Base-by-base conservation (phyloP, 2,113 vertebrate species). In the Chaetorhynchus papuensis region DNA sequence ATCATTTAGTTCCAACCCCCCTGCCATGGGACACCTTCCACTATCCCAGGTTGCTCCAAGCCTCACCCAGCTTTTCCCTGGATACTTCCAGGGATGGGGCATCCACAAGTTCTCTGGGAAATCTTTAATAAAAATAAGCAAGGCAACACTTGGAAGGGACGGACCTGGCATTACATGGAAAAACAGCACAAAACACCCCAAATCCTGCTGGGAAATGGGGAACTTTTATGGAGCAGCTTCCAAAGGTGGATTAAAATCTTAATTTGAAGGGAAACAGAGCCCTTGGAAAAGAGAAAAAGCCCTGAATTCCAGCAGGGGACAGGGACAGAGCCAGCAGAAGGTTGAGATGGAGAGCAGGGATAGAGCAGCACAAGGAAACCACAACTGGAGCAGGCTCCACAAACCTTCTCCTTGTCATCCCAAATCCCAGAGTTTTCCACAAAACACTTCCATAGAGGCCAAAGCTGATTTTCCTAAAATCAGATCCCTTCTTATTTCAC, bases 361-460 rank as follows among this genome's bases (percentile, higher is more conserved):
- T 2, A 16, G 57, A 80, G 47, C 42, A 45, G 18, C 33, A 6
- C 33, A 33, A 47, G 4, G 0, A 84, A 65, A 42, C 3, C 14
- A 41, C 19, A 33, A 3, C 23, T 3, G 6, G 9, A 78, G 14
- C 52, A 63, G 52, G 17, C 42, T 71, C 39, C 31, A 49, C 39
- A 52, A 17, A 3, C 33, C 28, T 28, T 57, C 23, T 74, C 77
- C 52, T 20, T 3, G 0, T 2, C 27, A 50, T 47, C 57, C 57
- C 39, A 49, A 77, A 49, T 9, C 12, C 37, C 7, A 0, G 2
- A 39, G 15, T 18, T 78, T 69, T 23, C 33, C 52, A n/a, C 4
- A 54, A 45, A 77, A 61, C 28, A 27, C 10, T 15, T 59, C 75
- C 47, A 50, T 0, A 0, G 50, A 59, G 61, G 15, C 9, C 35